Base-by-base conservation (phyloP, 2,113 vertebrate genomes). In the Pelvicachromis taeniatus region DNA sequence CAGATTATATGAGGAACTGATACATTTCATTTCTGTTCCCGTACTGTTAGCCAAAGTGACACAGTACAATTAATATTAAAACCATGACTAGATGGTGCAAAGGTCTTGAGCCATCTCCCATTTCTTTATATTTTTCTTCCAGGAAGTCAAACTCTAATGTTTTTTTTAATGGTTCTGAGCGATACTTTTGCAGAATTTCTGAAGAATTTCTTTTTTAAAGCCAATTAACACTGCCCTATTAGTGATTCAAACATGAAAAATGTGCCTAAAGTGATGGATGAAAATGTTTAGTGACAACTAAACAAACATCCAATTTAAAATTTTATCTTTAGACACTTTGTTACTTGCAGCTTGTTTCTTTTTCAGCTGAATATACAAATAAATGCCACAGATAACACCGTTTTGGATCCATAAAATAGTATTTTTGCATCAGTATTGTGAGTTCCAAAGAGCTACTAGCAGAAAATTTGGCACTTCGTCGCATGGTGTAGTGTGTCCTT, bases 361-460 rank as follows among this genome's bases (percentile, higher is more conserved):
- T 68, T n/a, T 5, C 26, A 38, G 59, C 11, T 65, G 59, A 33
- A 65, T 38, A 0, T 65, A 65, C 19, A 65, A 65, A 65, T 38
- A 65, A 65, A 14, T 1, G 0, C 12, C 12, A 23, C 23, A 68
- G 63, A 42, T 42, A 42, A 42, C 11, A 42, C 40, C 3, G 4
- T 42, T 42, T 42, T 40, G n/a, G n/a, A 42, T n/a, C 7, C 38
- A 42, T 23, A 42, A 23, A 68, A 13, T 23, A 23, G 2, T 16
- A 23, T 42, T 68, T 42, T 68, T 23, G 63, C 63, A 68, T 6
- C 3, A 42, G n/a, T 14, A 68, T 42, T 14, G 63, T 23, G 61
- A 65, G n/a, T n/a, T 35, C 61, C 12, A 68, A 68, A 68, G 63
- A 68, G n/a, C n/a, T 42, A 68, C n/a, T 68, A 48, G 65, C 65